Evolutionary conservation across 2,113 vertebrate genomes (phyloP).

Genomic region (Lepisosteus osseus): DNA sequence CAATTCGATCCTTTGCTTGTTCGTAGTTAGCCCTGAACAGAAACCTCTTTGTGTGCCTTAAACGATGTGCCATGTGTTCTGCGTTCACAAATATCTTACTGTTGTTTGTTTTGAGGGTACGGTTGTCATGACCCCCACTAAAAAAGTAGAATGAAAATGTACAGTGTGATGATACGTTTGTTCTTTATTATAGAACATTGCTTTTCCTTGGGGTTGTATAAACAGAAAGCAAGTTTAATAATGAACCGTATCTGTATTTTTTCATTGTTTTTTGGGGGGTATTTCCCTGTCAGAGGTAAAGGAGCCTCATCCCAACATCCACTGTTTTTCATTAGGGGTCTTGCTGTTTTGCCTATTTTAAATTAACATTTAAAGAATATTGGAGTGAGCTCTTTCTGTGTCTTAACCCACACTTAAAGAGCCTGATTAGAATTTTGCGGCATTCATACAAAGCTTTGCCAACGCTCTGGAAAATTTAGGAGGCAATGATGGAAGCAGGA

Average conservation of each 20-base stretch:
- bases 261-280: no score
- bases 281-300: no score
- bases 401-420: constrained; percentile 44
- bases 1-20: background rate
- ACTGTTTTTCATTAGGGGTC: constrained; percentile 3
- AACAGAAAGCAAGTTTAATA: no score
- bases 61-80: background rate
- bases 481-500: constrained; percentile 67
- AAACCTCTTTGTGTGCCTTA: background rate
- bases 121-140: no score
- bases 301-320: background rate
- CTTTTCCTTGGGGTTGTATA: no score
- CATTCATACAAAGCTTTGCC: constrained; percentile 58
- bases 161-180: no score
- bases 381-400: background rate
- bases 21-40: background rate
- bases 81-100: background rate
- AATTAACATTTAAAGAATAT: background rate
- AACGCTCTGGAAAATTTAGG: constrained; percentile 56
- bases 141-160: no score
- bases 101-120: background rate
- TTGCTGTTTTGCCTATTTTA: background rate
- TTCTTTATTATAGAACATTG: no score
- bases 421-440: constrained; percentile 61
- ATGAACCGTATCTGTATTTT: no score